Conservation (phyloP, 2,888 invertebrate species). For the Agrilus cyanescens region DNA sequence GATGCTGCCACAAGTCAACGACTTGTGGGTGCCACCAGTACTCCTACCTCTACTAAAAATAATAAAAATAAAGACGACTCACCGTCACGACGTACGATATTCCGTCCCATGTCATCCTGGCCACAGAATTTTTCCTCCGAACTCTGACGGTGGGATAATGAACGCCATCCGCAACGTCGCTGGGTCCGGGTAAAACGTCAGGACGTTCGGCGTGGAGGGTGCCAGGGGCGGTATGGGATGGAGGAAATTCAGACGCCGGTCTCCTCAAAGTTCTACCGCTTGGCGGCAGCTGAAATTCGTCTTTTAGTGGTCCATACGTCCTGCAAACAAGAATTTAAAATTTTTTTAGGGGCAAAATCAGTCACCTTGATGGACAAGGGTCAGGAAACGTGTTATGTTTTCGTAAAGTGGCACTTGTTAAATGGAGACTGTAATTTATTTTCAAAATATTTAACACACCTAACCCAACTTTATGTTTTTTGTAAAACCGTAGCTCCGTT, state of each 20-base stretch:
- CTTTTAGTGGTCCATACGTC: constrained; percentile 42
- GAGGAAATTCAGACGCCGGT: constrained; percentile 18
- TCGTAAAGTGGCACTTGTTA: too few relatives aligned
- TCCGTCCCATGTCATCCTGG: constrained; percentile 69
- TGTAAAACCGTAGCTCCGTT: too few relatives aligned
- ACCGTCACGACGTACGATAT: constrained; percentile 70
- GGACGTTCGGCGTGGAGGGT: constrained; percentile 30
- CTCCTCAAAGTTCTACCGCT: constrained; percentile 10
- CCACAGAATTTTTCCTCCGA: constrained; percentile 67
- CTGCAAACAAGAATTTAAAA: constrained; percentile 36
- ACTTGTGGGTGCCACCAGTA: too few relatives aligned
- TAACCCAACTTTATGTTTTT: too few relatives aligned
- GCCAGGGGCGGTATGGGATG: constrained; percentile 17
- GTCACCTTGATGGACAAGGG: too few relatives aligned
- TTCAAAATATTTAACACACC: too few relatives aligned
- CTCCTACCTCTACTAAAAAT: not conserved
- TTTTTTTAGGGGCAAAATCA: too few relatives aligned
- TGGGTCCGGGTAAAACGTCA: constrained; percentile 36
- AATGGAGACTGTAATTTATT: too few relatives aligned
- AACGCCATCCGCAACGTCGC: constrained; percentile 32
- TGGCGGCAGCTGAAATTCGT: constrained; percentile 30
- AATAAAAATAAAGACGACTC: constrained; percentile 28
- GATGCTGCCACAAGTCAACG: too few relatives aligned
- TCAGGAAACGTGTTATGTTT: too few relatives aligned
- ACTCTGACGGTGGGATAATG: constrained; percentile 28